phyloP scores from a whole-genome alignment of 2,797 vertebrate genomes.

The Tangara arthus region DNA sequence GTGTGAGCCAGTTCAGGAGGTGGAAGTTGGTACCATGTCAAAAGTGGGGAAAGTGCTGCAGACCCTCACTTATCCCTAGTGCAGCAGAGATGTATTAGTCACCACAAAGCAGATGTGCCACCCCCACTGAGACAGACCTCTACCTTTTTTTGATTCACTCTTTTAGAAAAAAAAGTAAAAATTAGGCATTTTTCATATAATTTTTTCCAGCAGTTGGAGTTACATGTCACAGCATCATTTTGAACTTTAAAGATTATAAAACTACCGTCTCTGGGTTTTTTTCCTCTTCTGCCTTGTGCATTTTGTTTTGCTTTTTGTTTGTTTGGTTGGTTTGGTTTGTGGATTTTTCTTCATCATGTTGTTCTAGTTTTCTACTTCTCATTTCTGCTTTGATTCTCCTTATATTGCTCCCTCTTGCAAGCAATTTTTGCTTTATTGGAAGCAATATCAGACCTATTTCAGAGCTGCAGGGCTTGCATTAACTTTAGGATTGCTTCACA shows the following conservation, averaged over 20 bases:
- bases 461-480: conserved; percentile 6
- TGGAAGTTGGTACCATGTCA: not conserved
- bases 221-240: not conserved
- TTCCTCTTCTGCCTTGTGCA: not conserved
- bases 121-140: not conserved
- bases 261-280: not conserved
- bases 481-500: not conserved
- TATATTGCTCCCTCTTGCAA: not conserved
- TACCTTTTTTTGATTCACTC: not conserved
- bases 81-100: not conserved
- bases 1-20: not conserved
- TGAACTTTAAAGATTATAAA: not conserved
- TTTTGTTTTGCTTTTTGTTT: not conserved
- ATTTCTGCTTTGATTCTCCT: not conserved
- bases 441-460: not conserved
- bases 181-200: accelerated
- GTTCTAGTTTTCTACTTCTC: not conserved
- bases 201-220: not conserved
- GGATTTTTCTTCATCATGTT: not conserved
- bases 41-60: accelerated
- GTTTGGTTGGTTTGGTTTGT: accelerated
- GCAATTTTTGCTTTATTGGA: conserved; percentile 30
- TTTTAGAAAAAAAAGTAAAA: not conserved
- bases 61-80: not conserved
- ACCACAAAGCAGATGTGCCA: not conserved